These are phyloP conservation scores for Hippoglossus hippoglossus DNA, from an alignment of 2,797 vertebrate species.

Conservation along the genomic window DNA sequence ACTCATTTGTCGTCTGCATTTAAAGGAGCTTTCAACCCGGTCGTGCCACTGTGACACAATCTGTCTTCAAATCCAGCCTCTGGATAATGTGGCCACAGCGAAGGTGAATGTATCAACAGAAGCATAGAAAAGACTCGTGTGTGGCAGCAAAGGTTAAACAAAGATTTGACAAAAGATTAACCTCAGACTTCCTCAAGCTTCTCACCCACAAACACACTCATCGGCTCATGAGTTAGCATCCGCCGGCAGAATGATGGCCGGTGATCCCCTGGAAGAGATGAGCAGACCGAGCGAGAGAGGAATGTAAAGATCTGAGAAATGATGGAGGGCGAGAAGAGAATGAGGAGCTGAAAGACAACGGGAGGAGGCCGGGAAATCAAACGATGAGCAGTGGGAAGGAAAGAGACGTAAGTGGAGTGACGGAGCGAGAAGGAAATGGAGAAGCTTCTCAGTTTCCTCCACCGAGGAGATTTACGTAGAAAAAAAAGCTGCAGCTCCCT, in stretches of 20 bases:
- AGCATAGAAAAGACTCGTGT: background rate
- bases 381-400: background rate
- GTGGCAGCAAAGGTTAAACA: conserved; percentile 36
- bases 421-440: background rate
- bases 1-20: no score
- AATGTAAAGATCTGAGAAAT: background rate
- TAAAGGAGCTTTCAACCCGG: no score
- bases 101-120: no score
- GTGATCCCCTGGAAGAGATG: conserved; percentile 17
- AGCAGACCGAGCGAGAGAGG: background rate
- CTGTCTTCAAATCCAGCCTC: no score
- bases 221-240: conserved; percentile 40
- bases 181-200: conserved; percentile 30
- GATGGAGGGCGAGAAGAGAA: conserved; percentile 34
- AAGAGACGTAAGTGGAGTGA: background rate
- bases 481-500: conserved; percentile 1
- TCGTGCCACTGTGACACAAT: no score
- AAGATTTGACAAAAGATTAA: conserved; percentile 47
- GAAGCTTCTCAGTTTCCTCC: conserved; percentile 24
- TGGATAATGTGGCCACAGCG: no score
- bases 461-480: no score
- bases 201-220: conserved; percentile 21
- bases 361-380: conserved; percentile 12
- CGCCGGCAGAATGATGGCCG: background rate
- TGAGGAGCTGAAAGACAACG: conserved; percentile 40